phyloP scores from a whole-genome alignment of 2,888 invertebrate species.

The Amblyjoppa proteus region DNA sequence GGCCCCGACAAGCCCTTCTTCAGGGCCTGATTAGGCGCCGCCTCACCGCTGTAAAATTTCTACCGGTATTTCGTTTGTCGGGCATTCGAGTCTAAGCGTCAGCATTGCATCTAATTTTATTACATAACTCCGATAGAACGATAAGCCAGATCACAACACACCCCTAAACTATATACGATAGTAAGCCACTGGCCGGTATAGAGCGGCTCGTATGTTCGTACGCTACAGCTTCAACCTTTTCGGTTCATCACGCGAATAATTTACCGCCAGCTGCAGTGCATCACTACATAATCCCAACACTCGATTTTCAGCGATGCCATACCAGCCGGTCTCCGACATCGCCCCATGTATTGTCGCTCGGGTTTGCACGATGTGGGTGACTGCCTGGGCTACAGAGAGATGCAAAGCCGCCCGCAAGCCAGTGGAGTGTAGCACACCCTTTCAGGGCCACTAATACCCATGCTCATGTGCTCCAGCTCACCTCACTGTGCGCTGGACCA shows the following conservation, averaged over 20 bases:
- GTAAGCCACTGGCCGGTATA: slow-evolving; percentile 25
- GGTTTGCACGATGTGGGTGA: slow-evolving; percentile 64
- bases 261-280: slow-evolving; percentile 76
- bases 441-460: not conserved
- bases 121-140: not conserved
- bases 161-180: not conserved
- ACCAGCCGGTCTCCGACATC: slow-evolving; percentile 52
- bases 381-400: slow-evolving; percentile 70
- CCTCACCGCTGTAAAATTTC: not conserved
- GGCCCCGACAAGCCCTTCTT: too few relatives aligned
- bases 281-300: slow-evolving; percentile 76
- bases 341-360: slow-evolving; percentile 55
- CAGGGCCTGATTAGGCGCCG: too few relatives aligned
- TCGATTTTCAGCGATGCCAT: slow-evolving; percentile 75
- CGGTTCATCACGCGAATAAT: slow-evolving; percentile 78
- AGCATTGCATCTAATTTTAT: not conserved
- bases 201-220: slow-evolving; percentile 46
- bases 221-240: slow-evolving; percentile 74
- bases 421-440: slow-evolving; percentile 58
- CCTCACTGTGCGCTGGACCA: slow-evolving; percentile 12
- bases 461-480: slow-evolving; percentile 3
- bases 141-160: not conserved
- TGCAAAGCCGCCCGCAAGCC: slow-evolving; percentile 44
- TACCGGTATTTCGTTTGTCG: not conserved
- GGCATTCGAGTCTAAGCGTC: not conserved